Conservation (phyloP, 2,797 vertebrate species). For the Phalanger gymnotis region DNA sequence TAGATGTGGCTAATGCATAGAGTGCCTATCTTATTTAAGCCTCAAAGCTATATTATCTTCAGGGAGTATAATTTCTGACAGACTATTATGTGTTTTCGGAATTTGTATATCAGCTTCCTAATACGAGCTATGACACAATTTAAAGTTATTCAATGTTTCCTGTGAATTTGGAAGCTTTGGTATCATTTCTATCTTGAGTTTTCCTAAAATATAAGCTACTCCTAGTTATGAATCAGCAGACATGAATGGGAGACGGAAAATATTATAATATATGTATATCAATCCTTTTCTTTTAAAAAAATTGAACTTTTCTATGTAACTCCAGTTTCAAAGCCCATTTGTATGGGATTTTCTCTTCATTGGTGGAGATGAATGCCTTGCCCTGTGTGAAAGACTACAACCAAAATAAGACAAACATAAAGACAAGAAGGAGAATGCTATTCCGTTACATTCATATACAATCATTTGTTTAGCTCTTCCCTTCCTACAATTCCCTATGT, state of each 20-base stretch:
- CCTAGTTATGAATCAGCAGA: background rate
- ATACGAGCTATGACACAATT: background rate
- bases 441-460: background rate
- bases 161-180: background rate
- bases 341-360: background rate
- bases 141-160: background rate
- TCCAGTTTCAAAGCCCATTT: background rate
- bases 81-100: background rate
- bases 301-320: background rate
- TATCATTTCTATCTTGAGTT: background rate
- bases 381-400: background rate
- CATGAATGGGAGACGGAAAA: background rate
- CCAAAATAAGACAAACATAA: background rate
- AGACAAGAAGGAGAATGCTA: background rate
- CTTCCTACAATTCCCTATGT: background rate
- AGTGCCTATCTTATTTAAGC: background rate
- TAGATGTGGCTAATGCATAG: background rate
- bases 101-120: background rate
- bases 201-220: background rate
- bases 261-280: background rate
- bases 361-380: background rate
- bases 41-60: background rate
- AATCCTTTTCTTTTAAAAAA: background rate
- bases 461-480: background rate
- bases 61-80: background rate